Evolutionary conservation across 2,113 vertebrate genomes (phyloP), one percentile per base, ranked within the genome.

Genomic region (Arizona elegans): DNA sequence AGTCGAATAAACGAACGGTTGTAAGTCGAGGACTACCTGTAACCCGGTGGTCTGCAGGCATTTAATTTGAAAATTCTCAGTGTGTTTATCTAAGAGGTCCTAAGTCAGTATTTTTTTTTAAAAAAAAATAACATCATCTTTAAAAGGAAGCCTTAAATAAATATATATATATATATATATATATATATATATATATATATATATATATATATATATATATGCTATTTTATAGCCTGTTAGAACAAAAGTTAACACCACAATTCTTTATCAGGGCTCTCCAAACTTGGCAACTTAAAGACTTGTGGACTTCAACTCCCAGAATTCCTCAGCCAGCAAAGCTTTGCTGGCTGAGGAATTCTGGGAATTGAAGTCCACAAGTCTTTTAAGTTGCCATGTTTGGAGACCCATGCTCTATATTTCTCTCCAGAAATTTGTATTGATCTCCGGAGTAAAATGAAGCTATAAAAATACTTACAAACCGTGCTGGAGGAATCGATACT

Each of bases 401-500:
- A 50, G 47, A 50, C 47, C 47, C 47, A 50, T 50, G 47, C 65
- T 96, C 95, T 9, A 85, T 38, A 38, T 86, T 95, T 94, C 81
- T 96, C 93, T 95, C 47, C 93, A 91, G 96, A 91, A 91, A 92
- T 62, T 62, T 65, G 6, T n/a, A 94, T 96, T 85, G 93, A 96
- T 94, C 89, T 95, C 93, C 95, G 93, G 81, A 33, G 6, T 53
- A 81, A 87, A 90, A 95, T 53, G 91, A 95, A 96, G 95, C 90
- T 92, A 96, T 95, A 86, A 95, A 95, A 70, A 88, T 33, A 90
- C 92, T 94, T 96, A 87, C 56, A 92, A 92, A 62, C 56, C 95
- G 91, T 96, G 87, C 94, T 96, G 94, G 86, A 94, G 8, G 87
- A 75, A 91, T 43, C 96, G 96, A 97, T 97, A 98, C 98, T 98